Evolutionary conservation across 92 coral and sea anemone species (phyloP).

Genomic region (Anthopleura xanthogrammica): DNA sequence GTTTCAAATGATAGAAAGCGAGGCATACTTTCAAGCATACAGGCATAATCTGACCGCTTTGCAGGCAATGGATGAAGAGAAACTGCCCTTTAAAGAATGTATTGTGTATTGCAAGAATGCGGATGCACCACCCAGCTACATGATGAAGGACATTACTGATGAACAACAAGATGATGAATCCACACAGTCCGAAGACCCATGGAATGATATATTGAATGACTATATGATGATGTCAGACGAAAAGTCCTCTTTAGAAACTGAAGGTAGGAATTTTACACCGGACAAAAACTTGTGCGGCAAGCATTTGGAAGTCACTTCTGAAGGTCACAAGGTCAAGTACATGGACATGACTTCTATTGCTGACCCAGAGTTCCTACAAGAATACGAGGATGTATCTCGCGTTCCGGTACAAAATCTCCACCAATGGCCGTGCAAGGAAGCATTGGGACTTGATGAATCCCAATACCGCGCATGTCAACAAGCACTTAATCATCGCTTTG

Average conservation of each 20-base stretch:
- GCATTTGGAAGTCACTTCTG: no score
- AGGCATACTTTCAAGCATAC: slow-evolving; percentile 82
- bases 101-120: slow-evolving; percentile 60
- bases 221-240: no score
- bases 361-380: not conserved
- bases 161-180: not conserved
- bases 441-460: slow-evolving; percentile 80
- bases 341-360: not conserved
- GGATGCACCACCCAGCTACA: not conserved
- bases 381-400: not conserved
- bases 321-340: not conserved
- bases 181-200: no score
- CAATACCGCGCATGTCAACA: slow-evolving; percentile 76
- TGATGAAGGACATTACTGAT: not conserved
- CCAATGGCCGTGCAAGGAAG: slow-evolving; percentile 78
- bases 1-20: slow-evolving; percentile 82
- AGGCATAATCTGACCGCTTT: slow-evolving; percentile 73
- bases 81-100: slow-evolving; percentile 74
- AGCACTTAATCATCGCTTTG: slow-evolving; percentile 77
- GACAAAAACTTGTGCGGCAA: no score
- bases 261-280: no score
- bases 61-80: slow-evolving; percentile 45
- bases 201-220: no score
- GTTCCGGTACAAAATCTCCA: slow-evolving; percentile 29
- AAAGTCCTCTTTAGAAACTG: no score